Base-by-base conservation (phyloP, 2,888 invertebrate genomes). In the Ectropis crepuscularia region DNA sequence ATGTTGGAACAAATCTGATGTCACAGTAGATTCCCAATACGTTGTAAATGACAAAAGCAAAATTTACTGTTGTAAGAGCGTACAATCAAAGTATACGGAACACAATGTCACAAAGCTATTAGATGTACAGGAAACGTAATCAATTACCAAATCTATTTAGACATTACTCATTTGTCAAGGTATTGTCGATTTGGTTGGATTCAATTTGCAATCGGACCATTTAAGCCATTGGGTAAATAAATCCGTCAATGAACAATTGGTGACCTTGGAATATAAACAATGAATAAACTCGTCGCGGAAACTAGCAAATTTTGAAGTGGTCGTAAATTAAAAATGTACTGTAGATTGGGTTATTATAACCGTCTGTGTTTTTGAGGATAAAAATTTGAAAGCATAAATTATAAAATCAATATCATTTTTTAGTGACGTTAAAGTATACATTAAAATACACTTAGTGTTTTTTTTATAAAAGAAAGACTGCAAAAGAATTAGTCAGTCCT, bases 61-160 rank as follows among this genome's bases (percentile, higher is more conserved):
- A 42, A 6, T 6, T 28, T 51, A 51, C 41, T 41, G 11, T 5
- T 45, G 36, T 11, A 57, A 12, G 10, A 36, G 16, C 12, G 5
- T 16, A 53, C 48, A 39, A 42, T 66, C 39, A 53, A 57, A 61
- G 55, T 70, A 68, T 38, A 49, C 47, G 12, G 12, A 54, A 41
- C 67, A 71, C 72, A 63, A 71, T 75, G 70, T 67, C 55, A 66
- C 63, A 74, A 65, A 66, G 62, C 73, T 73, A 77, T 79, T 78
- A 79, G 69, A 63, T 51, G 74, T 74, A 81, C 85, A 82, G 85
- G 85, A 85, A 83, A 80, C 71, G 79, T 75, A 84, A 84, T 84
- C 83, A 82, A 85, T 85, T 82, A 78, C 75, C 61, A 68, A 71
- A 72, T 69, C 55, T 48, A 62, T 68, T 65, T 60, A 57, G 36